Evolutionary conservation across 1,140 invertebrate species (phyloP).

Genomic region (Hyposmocoma kahamanoa): DNA sequence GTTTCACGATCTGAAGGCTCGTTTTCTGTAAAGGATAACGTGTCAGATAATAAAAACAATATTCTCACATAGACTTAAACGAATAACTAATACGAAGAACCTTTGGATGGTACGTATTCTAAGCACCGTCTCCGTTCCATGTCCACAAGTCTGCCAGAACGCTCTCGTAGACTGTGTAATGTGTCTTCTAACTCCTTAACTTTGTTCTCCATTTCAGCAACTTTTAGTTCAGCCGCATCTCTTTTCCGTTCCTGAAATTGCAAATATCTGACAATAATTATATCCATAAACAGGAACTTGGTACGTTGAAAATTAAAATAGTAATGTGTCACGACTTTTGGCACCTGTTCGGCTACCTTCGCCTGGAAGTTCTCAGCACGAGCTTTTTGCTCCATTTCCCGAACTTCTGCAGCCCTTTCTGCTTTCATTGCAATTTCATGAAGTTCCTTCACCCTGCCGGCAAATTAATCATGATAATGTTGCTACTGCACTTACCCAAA

Average conservation of each 20-base stretch:
- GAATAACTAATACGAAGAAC: too few species aligned
- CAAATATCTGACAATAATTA: conserved; percentile 5
- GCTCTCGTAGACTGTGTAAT: conserved; percentile 32
- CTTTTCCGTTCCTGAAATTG: conserved; percentile 42
- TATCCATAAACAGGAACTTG: too few species aligned
- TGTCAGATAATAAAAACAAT: background rate
- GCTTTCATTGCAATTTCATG: conserved; percentile 34
- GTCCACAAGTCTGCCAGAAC: conserved; percentile 41
- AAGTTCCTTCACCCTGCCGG: conserved; percentile 57
- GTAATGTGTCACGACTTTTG: background rate
- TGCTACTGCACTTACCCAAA: too few species aligned
- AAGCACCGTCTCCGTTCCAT: conserved; percentile 42
- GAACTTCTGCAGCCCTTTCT: conserved; percentile 20
- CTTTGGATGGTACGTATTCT: conserved; percentile 51
- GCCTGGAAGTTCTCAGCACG: conserved; percentile 36
- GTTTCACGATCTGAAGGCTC: conserved; percentile 57
- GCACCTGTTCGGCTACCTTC: conserved; percentile 59
- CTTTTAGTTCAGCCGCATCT: conserved; percentile 23
- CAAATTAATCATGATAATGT: background rate
- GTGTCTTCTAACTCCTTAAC: conserved; percentile 44
- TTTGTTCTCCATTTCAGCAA: conserved; percentile 32
- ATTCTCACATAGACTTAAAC: too few species aligned
- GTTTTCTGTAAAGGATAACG: conserved; percentile 29
- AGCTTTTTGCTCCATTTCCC: conserved; percentile 22
- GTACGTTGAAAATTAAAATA: too few species aligned